Evolutionary conservation across 1,140 invertebrate species (phyloP), one percentile per base, ranked within the genome.

Genomic region (Steinernema khuongi): DNA sequence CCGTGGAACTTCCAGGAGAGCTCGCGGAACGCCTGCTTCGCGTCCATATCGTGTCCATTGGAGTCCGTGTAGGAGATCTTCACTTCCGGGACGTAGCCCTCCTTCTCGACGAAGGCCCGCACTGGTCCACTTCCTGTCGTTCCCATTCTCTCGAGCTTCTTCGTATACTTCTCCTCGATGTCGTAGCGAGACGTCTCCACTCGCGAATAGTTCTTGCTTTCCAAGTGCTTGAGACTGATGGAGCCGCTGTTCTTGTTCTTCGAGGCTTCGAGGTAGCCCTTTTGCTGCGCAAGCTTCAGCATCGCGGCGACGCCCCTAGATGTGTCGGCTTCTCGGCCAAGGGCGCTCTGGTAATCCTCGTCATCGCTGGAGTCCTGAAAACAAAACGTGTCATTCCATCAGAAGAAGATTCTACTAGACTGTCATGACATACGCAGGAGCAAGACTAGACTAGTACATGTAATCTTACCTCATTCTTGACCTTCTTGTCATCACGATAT

Each of bases 31-130:
- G 97, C 97, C 89, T 99, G 96, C 86, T 99, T 99, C 30, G 91
- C 90, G 80, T 91, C 92, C 70, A 99, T 88, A 71, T 92, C 89
- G 69, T 91, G 89, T 1, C 96, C 96, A 85, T 93, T 91, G 83
- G 97, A 94, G 87, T 99, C 96, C 73, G 96, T 94, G 84, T 99
- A 99, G 83, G 97, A 94, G 77, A 99, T 87, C 87, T 97, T 96
- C 7, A 98, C 91, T 86, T 94, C 93, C 0, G 96, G 96, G 83
- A 92, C 93, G 86, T 97, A 99, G 68, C 89, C 88, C 31, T 91
- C 90, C 86, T 97, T 97, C 83, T 99, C 96, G 82, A 91, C 92
- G 86, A 99, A 99, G 32, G 97, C 94, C 41, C 90, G 90, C 17
- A 92, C 90, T 17, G 94, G 94, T 88, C 78, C 81, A 68, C 85